phyloP scores from a whole-genome alignment of 2,113 vertebrate genomes.

The Paraplagusia blochii region DNA sequence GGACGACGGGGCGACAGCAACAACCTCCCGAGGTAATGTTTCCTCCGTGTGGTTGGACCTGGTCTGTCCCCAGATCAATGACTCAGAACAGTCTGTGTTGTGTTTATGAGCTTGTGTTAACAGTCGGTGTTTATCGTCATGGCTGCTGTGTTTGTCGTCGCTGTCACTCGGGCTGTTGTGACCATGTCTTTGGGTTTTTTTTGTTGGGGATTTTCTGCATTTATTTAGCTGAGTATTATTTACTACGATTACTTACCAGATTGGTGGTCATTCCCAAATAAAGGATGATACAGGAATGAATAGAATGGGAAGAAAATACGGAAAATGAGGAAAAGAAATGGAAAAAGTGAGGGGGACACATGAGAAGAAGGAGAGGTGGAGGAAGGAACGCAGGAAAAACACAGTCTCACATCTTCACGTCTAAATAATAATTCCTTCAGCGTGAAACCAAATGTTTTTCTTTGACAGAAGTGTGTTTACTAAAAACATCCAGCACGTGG shows the following conservation, averaged over 20 bases:
- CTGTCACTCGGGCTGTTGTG: slow-evolving; percentile 48
- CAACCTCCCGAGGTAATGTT: slow-evolving; percentile 42
- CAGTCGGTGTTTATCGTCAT: slow-evolving; percentile 43
- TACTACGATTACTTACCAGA: too few relatives aligned
- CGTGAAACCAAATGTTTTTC: slow-evolving; percentile 73
- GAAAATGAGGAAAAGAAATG: slow-evolving; percentile 22
- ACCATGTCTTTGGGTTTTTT: slow-evolving; percentile 51
- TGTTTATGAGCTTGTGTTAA: slow-evolving; percentile 62
- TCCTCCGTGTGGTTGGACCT: slow-evolving; percentile 33
- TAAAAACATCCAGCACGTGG: slow-evolving; percentile 77
- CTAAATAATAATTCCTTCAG: slow-evolving; percentile 71
- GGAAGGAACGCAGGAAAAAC: slow-evolving; percentile 31
- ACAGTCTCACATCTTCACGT: slow-evolving; percentile 69
- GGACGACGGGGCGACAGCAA: slow-evolving; percentile 47
- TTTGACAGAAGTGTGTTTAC: slow-evolving; percentile 73
- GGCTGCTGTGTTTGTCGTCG: slow-evolving; percentile 34
- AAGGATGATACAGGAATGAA: slow-evolving; percentile 57
- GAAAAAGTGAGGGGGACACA: slow-evolving; percentile 18
- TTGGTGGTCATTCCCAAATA: too few relatives aligned
- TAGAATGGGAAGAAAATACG: slow-evolving; percentile 38
- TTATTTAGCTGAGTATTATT: slow-evolving; percentile 57
- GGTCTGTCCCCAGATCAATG: slow-evolving; percentile 22
- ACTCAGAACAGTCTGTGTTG: slow-evolving; percentile 41
- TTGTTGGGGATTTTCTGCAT: slow-evolving; percentile 25
- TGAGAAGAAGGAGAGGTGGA: slow-evolving; percentile 1